Base-by-base conservation (phyloP, 2,113 vertebrate genomes). In the Jacana jacana region DNA sequence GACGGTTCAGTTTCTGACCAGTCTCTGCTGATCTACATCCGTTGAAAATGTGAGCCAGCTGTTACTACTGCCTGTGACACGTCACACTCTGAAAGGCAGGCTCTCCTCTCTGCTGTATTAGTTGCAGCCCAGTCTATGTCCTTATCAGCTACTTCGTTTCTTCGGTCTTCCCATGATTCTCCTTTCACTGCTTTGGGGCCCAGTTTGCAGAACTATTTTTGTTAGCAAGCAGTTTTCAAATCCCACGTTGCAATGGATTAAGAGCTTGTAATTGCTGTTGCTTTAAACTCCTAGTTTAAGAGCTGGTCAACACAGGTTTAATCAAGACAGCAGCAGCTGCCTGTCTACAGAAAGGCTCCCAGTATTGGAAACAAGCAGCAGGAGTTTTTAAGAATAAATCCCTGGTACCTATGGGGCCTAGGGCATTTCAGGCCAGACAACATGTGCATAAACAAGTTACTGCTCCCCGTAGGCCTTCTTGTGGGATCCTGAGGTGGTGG, bases 231-330 rank as follows among this genome's bases (percentile, higher is more conserved):
- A 31, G n/a, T 24, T 44, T 86, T 77, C 57, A 93, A 69, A 95
- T 88, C 93, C 89, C 87, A 68, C 81, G 4, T 19, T 3, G 65
- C 72, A 35, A 5, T 68, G 92, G 96, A 95, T 96, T 90, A 95
- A 77, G 91, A 73, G 71, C 76, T 39, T n/a, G 77, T 81, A 90
- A 92, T 72, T 94, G 94, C 89, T 49, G 40, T 39, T 85, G 81
- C 89, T 93, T 54, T 65, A 44, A 89, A 87, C 24, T 91, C 37
- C 58, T 77, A 5, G 0, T 86, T 80, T 61, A 84, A 75, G 81
- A 72, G 78, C 84, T 80, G 87, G 65, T n/a, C 94, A 8, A 49
- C 82, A 91, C 85, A 73, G 70, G 30, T 89, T 82, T 70, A 88
- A 91, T 69, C 75, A 33, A 65, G 81, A 39, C 76, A 40, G 91